phyloP scores from a whole-genome alignment of 2,113 vertebrate species.

The Nicator chloris region DNA sequence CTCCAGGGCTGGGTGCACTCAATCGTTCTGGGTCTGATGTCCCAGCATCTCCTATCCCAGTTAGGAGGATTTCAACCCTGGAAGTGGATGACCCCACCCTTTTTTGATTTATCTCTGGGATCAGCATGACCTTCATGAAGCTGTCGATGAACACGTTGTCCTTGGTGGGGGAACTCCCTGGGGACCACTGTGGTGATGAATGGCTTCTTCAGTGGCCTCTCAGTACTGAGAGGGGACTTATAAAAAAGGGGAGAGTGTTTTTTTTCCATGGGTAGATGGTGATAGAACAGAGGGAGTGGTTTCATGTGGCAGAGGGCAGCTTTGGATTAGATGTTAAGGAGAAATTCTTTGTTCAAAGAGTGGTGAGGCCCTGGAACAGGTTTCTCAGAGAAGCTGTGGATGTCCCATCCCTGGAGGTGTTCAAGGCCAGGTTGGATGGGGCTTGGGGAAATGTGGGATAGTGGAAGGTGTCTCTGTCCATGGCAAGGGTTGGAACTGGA shows the following conservation, averaged over 20 bases:
- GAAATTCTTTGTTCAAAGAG: background rate
- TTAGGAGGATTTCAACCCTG: background rate
- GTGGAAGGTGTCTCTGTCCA: background rate
- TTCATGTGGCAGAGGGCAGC: background rate
- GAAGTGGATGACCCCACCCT: background rate
- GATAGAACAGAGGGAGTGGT: too few relatives aligned
- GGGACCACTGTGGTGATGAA: background rate
- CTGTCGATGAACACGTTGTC: fast-evolving
- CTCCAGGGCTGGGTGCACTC: background rate
- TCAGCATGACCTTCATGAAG: background rate
- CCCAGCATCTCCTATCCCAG: background rate
- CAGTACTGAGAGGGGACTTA: background rate
- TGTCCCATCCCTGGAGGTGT: background rate
- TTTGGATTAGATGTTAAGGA: background rate
- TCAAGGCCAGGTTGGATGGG: background rate
- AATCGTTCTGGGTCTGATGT: background rate
- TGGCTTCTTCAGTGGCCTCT: background rate
- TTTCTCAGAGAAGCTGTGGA: background rate
- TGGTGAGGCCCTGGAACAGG: background rate
- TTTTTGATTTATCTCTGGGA: background rate
- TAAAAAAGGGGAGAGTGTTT: background rate
- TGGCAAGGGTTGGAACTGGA: background rate
- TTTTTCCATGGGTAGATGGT: background rate
- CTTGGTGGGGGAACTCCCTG: background rate
- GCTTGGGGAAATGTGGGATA: background rate